Conservation (phyloP, 2,888 invertebrate species). For the Prenolepis imparis region DNA sequence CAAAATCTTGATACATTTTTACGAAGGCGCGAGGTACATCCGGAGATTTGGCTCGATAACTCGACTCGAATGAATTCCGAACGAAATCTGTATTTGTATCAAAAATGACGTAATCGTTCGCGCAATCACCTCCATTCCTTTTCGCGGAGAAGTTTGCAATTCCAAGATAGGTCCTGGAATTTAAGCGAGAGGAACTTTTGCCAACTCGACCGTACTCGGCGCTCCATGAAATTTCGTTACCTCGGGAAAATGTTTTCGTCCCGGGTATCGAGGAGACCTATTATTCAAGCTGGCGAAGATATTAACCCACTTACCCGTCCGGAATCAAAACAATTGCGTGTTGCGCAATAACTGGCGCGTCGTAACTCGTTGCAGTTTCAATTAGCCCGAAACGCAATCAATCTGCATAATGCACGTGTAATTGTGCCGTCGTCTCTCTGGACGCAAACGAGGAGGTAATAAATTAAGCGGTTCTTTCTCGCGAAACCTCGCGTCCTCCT, state of each 20-base stretch:
- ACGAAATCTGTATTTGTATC: neutral
- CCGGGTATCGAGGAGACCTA: constrained; percentile 7
- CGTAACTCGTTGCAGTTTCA: constrained; percentile 15
- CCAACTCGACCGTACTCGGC: constrained; percentile 21
- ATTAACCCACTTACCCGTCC: constrained; percentile 20
- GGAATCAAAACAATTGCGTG: constrained; percentile 49
- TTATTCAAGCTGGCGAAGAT: constrained; percentile 42
- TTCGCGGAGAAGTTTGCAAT: constrained; percentile 35
- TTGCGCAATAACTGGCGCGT: constrained; percentile 10
- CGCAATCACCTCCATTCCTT: constrained; percentile 12
- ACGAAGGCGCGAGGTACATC: no score
- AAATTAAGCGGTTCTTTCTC: neutral
- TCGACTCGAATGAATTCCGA: constrained; percentile 12
- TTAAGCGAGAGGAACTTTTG: constrained; percentile 60
- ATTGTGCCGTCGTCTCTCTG: neutral
- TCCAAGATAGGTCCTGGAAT: constrained; percentile 61
- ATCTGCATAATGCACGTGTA: constrained; percentile 28
- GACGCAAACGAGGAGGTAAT: neutral
- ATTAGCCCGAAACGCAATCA: constrained; percentile 29
- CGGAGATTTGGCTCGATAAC: neutral
- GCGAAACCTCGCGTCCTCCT: neutral
- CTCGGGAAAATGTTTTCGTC: constrained; percentile 58
- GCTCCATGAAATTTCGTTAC: constrained; percentile 32
- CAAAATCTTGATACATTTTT: neutral
- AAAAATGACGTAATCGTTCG: constrained; percentile 14